These are phyloP conservation scores for Bungarus multicinctus DNA, from an alignment of 2,113 vertebrate genomes.

Conservation along the genomic window DNA sequence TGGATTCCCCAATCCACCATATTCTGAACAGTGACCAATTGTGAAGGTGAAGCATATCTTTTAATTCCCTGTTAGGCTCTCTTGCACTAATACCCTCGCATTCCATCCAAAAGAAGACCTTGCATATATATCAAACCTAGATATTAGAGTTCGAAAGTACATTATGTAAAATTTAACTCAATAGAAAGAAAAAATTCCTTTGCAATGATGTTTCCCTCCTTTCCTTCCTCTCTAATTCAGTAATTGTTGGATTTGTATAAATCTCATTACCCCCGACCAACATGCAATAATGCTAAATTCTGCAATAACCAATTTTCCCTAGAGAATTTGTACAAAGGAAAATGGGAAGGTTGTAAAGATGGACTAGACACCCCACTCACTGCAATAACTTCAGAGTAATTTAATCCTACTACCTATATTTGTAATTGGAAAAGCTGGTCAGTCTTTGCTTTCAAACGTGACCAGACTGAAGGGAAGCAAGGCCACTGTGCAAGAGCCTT, in stretches of 20 bases:
- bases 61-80: background rate
- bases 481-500: background rate
- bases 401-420: background rate
- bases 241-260: background rate
- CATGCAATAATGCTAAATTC: background rate
- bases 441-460: background rate
- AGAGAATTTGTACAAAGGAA: background rate
- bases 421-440: background rate
- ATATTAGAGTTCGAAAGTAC: background rate
- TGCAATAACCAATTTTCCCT: background rate
- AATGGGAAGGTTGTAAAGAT: background rate
- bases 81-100: background rate
- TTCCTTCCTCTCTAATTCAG: background rate
- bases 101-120: background rate
- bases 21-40: background rate
- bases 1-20: background rate
- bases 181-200: too few species aligned
- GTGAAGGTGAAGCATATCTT: background rate
- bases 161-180: background rate
- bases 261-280: background rate
- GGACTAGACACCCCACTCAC: background rate
- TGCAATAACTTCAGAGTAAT: background rate
- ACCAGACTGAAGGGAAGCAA: background rate
- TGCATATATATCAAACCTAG: background rate
- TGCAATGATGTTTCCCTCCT: too few species aligned